Percentiles rank a stretch among this genome's conserved stretches.
Conservation (phyloP, 2,888 invertebrate species). For the Apodemia duryi region DNA sequence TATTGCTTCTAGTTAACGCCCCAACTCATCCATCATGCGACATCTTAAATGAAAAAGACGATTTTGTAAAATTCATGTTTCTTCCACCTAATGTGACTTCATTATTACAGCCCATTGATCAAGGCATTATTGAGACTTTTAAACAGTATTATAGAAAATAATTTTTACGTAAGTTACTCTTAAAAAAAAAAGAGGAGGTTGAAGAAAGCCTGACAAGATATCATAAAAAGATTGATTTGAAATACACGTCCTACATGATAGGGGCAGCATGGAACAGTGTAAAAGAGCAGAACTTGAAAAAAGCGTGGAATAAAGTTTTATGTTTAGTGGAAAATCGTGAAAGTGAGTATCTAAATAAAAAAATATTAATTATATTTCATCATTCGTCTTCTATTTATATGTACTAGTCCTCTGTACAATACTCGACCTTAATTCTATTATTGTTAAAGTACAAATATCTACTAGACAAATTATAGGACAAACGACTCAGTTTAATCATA, state of each 20-base stretch:
- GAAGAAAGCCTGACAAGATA: slow-evolving; percentile 31
- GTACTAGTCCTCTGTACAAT: too few relatives aligned
- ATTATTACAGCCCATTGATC: too few relatives aligned
- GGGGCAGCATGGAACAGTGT: slow-evolving; percentile 31
- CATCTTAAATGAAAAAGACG: slow-evolving; percentile 15
- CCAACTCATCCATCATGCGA: slow-evolving; percentile 33
- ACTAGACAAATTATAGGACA: too few relatives aligned
- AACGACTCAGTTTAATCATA: too few relatives aligned
- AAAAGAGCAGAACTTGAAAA: slow-evolving; percentile 29
- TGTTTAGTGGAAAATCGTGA: slow-evolving; percentile 27
- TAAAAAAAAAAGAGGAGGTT: slow-evolving; percentile 28
- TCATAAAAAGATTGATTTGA: slow-evolving; percentile 33
- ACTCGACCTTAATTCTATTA: too few relatives aligned
- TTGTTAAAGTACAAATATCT: too few relatives aligned
- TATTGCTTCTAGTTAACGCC: slow-evolving; percentile 31
- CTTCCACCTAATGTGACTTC: too few relatives aligned
- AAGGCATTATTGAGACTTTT: slow-evolving; percentile 32
- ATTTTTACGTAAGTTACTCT: slow-evolving; percentile 31
- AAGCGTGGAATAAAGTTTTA: slow-evolving; percentile 31
- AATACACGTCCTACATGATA: slow-evolving; percentile 31
- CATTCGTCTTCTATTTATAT: too few relatives aligned
- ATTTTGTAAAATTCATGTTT: too few relatives aligned
- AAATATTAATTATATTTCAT: too few relatives aligned
- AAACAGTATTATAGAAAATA: slow-evolving; percentile 33
- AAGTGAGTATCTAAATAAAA: slow-evolving; percentile 1